phyloP scores from a whole-genome alignment of 2,797 vertebrate species.

The Silurus lanzhouensis region DNA sequence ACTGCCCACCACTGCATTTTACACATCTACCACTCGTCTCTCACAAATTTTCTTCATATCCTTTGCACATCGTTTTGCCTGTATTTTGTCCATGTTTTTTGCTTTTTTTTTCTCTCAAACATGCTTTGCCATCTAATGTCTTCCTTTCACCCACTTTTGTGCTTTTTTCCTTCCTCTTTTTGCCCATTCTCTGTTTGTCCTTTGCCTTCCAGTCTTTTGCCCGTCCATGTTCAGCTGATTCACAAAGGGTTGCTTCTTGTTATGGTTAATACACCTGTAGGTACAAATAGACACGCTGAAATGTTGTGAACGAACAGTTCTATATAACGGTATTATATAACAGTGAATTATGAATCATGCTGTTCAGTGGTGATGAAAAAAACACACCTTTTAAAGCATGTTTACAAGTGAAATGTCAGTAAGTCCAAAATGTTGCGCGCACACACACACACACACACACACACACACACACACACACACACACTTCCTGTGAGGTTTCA shows the following conservation, averaged over 20 bases:
- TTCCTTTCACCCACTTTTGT: too few species aligned
- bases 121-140: too few species aligned
- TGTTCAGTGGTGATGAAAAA: background rate
- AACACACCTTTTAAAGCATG: background rate
- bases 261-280: background rate
- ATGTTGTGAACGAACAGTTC: background rate
- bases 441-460: background rate
- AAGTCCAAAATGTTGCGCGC: background rate
- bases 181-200: background rate
- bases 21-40: too few species aligned
- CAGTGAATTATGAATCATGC: background rate
- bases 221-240: background rate
- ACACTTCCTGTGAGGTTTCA: conserved; percentile 32
- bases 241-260: too few species aligned
- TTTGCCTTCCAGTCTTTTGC: background rate
- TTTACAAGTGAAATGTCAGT: background rate
- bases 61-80: too few species aligned
- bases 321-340: background rate
- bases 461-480: background rate
- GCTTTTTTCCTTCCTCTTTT: too few species aligned
- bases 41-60: too few species aligned
- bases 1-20: too few species aligned
- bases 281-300: background rate
- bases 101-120: too few species aligned
- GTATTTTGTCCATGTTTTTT: too few species aligned